Percentiles rank a stretch among this genome's conserved stretches.
Evolutionary conservation across 1,140 invertebrate species (phyloP).

Genomic region (Oryctes rhinoceros): DNA sequence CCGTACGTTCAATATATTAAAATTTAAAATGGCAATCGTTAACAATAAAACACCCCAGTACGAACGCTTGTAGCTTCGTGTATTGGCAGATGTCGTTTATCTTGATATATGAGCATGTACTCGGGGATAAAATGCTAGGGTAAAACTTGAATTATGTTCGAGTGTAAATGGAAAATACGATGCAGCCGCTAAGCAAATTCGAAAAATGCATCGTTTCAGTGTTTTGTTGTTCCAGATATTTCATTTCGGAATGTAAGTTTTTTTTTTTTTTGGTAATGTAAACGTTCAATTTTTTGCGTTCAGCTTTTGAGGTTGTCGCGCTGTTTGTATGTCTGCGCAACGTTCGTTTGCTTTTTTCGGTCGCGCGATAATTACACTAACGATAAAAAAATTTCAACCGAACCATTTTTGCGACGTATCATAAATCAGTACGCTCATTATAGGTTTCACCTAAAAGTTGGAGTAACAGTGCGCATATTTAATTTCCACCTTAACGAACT

Average conservation of each 20-base stretch:
- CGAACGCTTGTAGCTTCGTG: not conserved
- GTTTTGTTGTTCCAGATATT: not conserved
- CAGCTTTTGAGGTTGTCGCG: no score
- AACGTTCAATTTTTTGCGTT: no score
- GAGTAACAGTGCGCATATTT: no score
- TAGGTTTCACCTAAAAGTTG: no score
- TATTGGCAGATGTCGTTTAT: slow-evolving; percentile 32
- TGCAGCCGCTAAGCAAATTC: not conserved
- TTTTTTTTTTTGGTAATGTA: no score
- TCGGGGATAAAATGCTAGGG: slow-evolving; percentile 28
- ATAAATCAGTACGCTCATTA: no score
- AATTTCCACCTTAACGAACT: no score
- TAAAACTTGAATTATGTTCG: slow-evolving; percentile 34
- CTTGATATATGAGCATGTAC: slow-evolving; percentile 19
- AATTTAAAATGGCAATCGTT: slow-evolving; percentile 24
- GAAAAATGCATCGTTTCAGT: slow-evolving; percentile 22
- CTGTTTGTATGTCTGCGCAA: no score
- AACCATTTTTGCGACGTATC: no score
- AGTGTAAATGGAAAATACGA: slow-evolving; percentile 27
- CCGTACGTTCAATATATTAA: not conserved
- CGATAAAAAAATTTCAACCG: no score
- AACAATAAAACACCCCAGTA: slow-evolving; percentile 4
- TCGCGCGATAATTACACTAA: no score
- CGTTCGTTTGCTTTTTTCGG: no score
- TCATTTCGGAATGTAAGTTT: not conserved